phyloP scores from a whole-genome alignment of 2,797 vertebrate genomes.

The Eptatretus atami region DNA sequence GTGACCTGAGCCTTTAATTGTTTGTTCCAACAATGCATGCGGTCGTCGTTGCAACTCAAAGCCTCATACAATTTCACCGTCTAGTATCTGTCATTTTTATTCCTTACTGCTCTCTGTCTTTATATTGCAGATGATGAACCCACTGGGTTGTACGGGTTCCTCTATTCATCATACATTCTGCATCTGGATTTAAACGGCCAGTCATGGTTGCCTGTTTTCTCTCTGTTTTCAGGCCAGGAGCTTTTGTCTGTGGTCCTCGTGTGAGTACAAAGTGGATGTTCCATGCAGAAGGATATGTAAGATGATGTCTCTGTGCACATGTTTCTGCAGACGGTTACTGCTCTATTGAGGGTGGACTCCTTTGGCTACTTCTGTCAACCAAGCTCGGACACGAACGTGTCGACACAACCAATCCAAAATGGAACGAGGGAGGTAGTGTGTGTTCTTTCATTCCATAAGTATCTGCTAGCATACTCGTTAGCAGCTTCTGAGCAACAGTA shows the following conservation, averaged over 20 bases:
- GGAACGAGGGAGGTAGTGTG: slow-evolving; percentile 48
- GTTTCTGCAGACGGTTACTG: slow-evolving; percentile 48
- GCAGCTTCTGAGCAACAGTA: too few relatives aligned
- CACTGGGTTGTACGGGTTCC: slow-evolving; percentile 56
- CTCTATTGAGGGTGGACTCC: slow-evolving; percentile 72
- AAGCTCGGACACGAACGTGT: slow-evolving; percentile 76
- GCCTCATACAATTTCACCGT: too few relatives aligned
- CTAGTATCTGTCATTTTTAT: too few relatives aligned
- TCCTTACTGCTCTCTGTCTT: slow-evolving; percentile 10
- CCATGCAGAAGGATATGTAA: not conserved
- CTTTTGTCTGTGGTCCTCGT: too few relatives aligned
- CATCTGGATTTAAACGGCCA: slow-evolving; percentile 55
- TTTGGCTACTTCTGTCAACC: slow-evolving; percentile 91
- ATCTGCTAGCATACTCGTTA: not conserved
- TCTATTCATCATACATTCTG: slow-evolving; percentile 78
- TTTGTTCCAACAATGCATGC: too few relatives aligned
- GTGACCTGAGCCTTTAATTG: too few relatives aligned
- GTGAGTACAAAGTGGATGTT: too few relatives aligned
- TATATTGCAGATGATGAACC: slow-evolving; percentile 44
- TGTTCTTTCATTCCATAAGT: not conserved
- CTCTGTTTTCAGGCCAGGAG: not conserved
- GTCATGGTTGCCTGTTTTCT: slow-evolving; percentile 21
- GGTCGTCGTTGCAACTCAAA: too few relatives aligned
- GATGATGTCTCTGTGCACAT: not conserved
- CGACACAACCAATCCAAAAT: slow-evolving; percentile 55